phyloP scores from a whole-genome alignment of 2,797 vertebrate species.

The Tadarida brasiliensis region DNA sequence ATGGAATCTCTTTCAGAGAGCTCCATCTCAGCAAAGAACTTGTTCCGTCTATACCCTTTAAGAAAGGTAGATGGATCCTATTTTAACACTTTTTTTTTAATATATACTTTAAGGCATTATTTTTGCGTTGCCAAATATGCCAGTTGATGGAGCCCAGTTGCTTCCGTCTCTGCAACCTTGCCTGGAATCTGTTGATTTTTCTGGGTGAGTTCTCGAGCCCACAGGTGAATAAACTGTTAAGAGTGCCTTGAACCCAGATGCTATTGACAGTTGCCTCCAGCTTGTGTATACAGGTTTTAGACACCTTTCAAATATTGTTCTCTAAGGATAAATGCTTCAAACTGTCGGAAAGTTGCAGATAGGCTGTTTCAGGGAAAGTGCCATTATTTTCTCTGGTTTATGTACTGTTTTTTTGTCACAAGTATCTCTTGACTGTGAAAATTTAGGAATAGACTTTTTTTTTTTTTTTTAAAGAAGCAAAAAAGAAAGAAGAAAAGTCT shows the following conservation, averaged over 20 bases:
- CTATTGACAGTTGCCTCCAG: not conserved
- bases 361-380: not conserved
- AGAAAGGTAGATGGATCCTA: not conserved
- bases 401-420: not conserved
- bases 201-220: not conserved
- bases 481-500: not conserved
- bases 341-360: not conserved
- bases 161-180: not conserved
- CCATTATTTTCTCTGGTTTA: not conserved
- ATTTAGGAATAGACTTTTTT: conserved; percentile 5
- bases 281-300: not conserved
- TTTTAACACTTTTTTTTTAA: not conserved
- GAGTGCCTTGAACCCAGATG: not conserved
- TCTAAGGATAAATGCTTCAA: not conserved
- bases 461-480: not conserved
- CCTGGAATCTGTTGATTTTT: not conserved
- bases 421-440: not conserved
- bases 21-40: not conserved
- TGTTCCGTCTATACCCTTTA: not conserved
- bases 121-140: not conserved
- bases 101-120: not conserved
- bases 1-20: not conserved
- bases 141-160: not conserved
- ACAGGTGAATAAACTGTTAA: not conserved
- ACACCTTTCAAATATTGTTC: not conserved